phyloP scores from a whole-genome alignment of 2,113 vertebrate genomes.

The Ptilorrhoa leucosticta region DNA sequence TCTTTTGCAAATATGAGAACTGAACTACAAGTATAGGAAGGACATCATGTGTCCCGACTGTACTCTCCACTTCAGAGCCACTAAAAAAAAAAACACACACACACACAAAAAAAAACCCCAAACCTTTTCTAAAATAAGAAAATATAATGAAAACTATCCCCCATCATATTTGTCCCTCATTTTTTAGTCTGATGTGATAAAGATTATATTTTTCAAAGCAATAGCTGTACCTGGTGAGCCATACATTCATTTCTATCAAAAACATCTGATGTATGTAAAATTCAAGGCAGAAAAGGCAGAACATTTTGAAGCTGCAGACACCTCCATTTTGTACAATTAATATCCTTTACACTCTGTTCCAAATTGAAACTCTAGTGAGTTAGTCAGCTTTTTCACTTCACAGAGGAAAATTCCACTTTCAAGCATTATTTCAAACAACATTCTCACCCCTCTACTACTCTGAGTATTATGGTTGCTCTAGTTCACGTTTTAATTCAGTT shows the following conservation, averaged over 20 bases:
- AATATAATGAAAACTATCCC: not conserved
- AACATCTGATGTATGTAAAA: not conserved
- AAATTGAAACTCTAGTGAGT: not conserved
- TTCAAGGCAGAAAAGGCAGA: not conserved
- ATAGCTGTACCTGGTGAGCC: not conserved
- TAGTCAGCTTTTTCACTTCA: not conserved
- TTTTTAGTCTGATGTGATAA: not conserved
- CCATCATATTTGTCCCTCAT: not conserved
- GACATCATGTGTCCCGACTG: not conserved
- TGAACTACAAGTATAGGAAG: not conserved
- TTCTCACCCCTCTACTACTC: not conserved
- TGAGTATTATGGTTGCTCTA: not conserved
- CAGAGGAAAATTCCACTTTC: not conserved
- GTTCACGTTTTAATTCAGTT: not conserved
- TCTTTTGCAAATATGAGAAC: not conserved
- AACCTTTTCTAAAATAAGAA: not conserved
- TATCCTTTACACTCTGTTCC: not conserved
- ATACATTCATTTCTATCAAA: not conserved
- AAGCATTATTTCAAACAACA: not conserved
- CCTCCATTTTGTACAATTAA: not conserved
- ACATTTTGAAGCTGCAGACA: not conserved
- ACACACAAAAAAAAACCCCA: not conserved
- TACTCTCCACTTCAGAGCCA: not conserved
- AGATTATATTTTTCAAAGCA: not conserved
- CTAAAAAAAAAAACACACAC: not conserved